Evolutionary conservation across 2,888 invertebrate genomes (phyloP).

Genomic region (Osmoderma eremita): DNA sequence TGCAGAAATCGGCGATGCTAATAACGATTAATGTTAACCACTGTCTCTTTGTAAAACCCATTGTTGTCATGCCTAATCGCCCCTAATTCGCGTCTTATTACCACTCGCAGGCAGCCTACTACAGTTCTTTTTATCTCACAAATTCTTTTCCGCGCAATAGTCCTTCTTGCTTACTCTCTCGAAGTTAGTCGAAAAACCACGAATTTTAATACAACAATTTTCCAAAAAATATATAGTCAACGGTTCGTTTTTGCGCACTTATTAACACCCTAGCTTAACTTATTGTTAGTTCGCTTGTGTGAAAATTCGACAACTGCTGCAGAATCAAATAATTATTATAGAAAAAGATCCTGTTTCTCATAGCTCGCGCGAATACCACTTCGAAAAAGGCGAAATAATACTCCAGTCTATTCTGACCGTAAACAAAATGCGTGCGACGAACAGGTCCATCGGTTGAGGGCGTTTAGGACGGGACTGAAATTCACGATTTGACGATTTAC

Average conservation of each 20-base stretch:
- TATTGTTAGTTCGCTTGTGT: conserved; percentile 31
- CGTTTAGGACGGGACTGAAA: conserved; percentile 18
- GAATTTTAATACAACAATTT: conserved; percentile 1
- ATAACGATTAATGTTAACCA: conserved; percentile 82
- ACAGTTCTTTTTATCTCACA: background rate
- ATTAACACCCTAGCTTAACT: no score
- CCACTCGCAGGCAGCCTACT: background rate
- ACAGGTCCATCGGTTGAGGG: conserved; percentile 4
- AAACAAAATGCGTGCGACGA: conserved; percentile 2
- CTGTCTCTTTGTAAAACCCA: conserved; percentile 77
- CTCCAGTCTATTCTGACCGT: background rate
- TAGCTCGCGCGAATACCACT: conserved; percentile 40
- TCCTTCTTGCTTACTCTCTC: background rate
- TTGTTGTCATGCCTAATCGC: conserved; percentile 63
- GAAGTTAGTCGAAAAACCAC: background rate
- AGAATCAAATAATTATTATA: conserved; percentile 59
- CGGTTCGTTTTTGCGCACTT: no score
- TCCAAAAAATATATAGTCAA: no score
- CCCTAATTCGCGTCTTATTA: conserved; percentile 2
- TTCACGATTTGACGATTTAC: background rate
- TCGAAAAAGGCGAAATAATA: conserved; percentile 1
- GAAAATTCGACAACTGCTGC: conserved; percentile 58
- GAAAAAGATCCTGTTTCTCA: conserved; percentile 59
- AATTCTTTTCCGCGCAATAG: background rate
- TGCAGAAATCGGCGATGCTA: conserved; percentile 84